Base-by-base conservation (phyloP, 2,797 vertebrate species). In the Sebastes paucispinis region DNA sequence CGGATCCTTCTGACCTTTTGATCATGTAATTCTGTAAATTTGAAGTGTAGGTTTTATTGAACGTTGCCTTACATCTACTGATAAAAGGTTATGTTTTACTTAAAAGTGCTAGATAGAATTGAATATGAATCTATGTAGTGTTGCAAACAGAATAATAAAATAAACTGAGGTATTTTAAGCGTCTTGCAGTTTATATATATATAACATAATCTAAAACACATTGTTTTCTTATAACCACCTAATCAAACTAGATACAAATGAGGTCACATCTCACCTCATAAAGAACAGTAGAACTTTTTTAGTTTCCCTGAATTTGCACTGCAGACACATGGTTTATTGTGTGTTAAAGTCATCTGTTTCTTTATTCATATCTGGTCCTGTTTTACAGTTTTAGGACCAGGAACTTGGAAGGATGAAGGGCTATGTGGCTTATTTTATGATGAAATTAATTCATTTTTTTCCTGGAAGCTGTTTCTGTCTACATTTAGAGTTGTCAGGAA, bases 401-500 rank as follows among this genome's bases (percentile, higher is more conserved):
- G 52, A 27, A 39, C 10, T 8, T 50, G 8, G 5, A 71, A 57
- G 4, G 4, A 2, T 13, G 12, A 54, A 16, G 6, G 22, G 1
- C 10, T 66, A 13, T 70, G n/a, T 64, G 5, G 12, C 4, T 71
- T 60, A 16, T 66, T 85, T 77, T 67, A 57, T n/a, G 22, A 81
- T 67, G 1, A 22, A 24, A 32, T 69, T 65, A 31, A 75, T 68
- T 43, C 2, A 3, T 27, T 25, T 55, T 55, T 75, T 75, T 78
- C 68, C 79, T 89, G 78, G 69, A 84, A 75, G 75, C 29, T 27
- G 10, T 72, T n/a, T 13, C 69, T 71, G 67, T 80, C 69, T 54
- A 50, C 3, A 47, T 66, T 70, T 8, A 66, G 72, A 57, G 72
- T 76, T 88, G 83, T 86, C 80, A 85, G 87, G 83, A 90, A 88